Base-by-base conservation (phyloP, 2,888 invertebrate species). In the Antheraea assamensis region DNA sequence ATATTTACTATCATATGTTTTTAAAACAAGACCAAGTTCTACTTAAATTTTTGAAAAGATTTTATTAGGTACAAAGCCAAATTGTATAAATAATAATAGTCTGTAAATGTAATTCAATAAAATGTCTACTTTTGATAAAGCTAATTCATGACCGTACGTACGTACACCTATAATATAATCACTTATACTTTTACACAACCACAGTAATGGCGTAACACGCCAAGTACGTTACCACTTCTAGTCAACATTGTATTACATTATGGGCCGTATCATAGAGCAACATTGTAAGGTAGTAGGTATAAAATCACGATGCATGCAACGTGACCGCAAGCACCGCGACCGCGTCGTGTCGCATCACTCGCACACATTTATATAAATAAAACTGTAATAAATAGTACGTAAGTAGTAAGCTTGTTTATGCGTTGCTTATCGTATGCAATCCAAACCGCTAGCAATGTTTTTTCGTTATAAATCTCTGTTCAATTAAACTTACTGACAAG, bases 301-400 rank as follows among this genome's bases (percentile, higher is more conserved):
- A 68, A 64, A 74, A 72, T 74, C 76, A 76, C 76, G 74, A 72
- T 72, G 71, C 72, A 52, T 71, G 73, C 73, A 74, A 74, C 76
- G 76, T 74, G 74, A 76, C 76, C 71, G 58, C 42, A 1, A 42
- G 8, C 42, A 24, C n/a, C 58, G 58, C 61, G 55, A 24, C n/a
- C 58, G 58, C 61, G 55, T 21, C 71, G 52, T 35, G 64, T 72
- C 70, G 71, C 52, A 52, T 58, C 71, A 42, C 52, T 66, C 72
- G 70, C 68, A 70, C 68, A 42, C 42, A 42, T 42, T 64, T 58
- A 10, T 15, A 73, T 30, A 73, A 42, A 58, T 70, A 42, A 68
- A 47, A 73, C 27, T 73, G 70, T 58, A 73, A 15, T 61, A 61
- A 4, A 15, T 61, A 61, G 3, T 27, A 61, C 13, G 1, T 8